Percentiles rank a stretch among this genome's conserved stretches.
Conservation (phyloP, 1,140 invertebrate species). For the Campoletis sonorensis region DNA sequence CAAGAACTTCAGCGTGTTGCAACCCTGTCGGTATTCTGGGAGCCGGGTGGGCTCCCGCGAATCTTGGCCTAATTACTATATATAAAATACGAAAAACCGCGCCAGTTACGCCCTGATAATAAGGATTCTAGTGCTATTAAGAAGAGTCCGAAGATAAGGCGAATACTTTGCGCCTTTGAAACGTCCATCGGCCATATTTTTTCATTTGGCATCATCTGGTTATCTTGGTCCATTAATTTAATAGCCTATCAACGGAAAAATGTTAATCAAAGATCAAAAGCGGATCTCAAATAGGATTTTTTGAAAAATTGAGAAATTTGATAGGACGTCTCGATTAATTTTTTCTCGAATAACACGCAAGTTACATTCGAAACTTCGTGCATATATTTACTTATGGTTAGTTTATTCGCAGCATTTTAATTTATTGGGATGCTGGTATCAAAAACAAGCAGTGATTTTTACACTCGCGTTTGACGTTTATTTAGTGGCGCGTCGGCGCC, state of each 20-base stretch:
- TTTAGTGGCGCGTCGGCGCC: slow-evolving; percentile 63
- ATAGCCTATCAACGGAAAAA: no score
- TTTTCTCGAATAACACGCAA: not conserved
- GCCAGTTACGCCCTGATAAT: slow-evolving; percentile 53
- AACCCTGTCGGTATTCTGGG: slow-evolving; percentile 9
- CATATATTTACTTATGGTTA: not conserved
- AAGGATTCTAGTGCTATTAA: slow-evolving; percentile 39
- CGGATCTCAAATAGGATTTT: no score
- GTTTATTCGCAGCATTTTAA: not conserved
- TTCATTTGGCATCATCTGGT: no score
- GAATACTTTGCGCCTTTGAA: slow-evolving; percentile 25
- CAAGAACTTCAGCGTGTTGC: slow-evolving; percentile 16
- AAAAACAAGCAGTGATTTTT: slow-evolving; percentile 1
- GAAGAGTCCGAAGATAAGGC: not conserved
- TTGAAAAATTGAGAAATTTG: not conserved
- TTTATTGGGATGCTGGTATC: slow-evolving; percentile 14
- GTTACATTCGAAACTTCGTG: no score
- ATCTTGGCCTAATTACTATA: slow-evolving; percentile 60
- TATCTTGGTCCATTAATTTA: no score
- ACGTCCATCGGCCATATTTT: not conserved
- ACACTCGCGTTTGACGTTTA: slow-evolving; percentile 49
- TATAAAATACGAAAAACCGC: slow-evolving; percentile 57
- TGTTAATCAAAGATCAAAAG: no score
- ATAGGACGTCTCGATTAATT: not conserved
- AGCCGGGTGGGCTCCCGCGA: slow-evolving; percentile 44